Evolutionary conservation across 1,140 invertebrate genomes (phyloP), one percentile per base, ranked within the genome.

Genomic region (Chrysoperla carnea): DNA sequence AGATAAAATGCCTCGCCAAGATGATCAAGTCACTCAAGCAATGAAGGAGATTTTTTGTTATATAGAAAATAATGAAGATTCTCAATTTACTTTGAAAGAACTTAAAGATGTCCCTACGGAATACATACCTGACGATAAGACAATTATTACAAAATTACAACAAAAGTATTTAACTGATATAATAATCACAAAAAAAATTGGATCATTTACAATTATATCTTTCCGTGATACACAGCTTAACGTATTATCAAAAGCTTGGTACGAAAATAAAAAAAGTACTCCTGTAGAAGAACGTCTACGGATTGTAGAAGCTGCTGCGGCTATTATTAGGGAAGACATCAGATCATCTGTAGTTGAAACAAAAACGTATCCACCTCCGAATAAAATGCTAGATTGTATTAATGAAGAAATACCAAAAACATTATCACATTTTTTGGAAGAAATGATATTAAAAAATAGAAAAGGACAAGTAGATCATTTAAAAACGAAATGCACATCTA

Each of bases 11-110:
- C 47, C 47, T 46, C 45, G 48, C 39, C 48, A 51, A 52, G 47
- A 56, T 50, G 43, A 52, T 53, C 47, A 53, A 51, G 49, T 53
- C 43, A 51, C 49, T 48, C 28, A 52, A 40, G 55, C 52, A 49
- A 59, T 56, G 52, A 43, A 51, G 37, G 45, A 55, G 41, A 56
- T 57, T 51, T 56, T 55, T 49, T 37, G 31, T 51, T 57, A 55
- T 42, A 55, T 56, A 47, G 55, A 57, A 53, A 55, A 57, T 54
- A 50, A 56, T 52, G 50, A 48, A 39, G 53, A 50, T 42, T 51
- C 39, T 39, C 41, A 52, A 46, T 50, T 50, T 36, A 48, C 44
- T 23, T 13, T 40, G 23, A 33, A 33, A 11, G 31, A 33, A 33
- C 8, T 33, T 33, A 11, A 11, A 33, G 8, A 33, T 23, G 17